Evolutionary conservation across 1,140 invertebrate genomes (phyloP), one percentile per base, ranked within the genome.

Genomic region (Heliconius hermathena): DNA sequence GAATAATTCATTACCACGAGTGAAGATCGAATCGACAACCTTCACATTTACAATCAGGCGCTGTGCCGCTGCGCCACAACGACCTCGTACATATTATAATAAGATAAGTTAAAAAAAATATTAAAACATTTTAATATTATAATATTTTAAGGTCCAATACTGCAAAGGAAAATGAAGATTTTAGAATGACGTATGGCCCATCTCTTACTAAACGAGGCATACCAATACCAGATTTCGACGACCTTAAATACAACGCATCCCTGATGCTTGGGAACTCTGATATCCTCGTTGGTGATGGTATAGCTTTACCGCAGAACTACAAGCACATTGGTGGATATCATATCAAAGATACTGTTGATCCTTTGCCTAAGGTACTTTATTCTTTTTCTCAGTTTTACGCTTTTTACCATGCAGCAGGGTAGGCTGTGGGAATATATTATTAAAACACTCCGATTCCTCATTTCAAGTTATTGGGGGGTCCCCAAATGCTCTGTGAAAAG

Each of bases 311-410:
- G 1, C 84, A 87, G n/a, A 88, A 79, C 33, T 87, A 84, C 33
- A 89, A 85, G 36, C 76, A 83, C 1, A 78, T 90, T 73, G 89
- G 84, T 20, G 89, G 89, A 66, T 90, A 85, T 66, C 86, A 90
- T 57, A 89, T 95, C 70, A 74, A 76, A n/a, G 73, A 79, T 9
- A 29, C 38, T 11, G 57, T 52, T 29, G 73, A 80, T 36, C 81
- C 84, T 16, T 74, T 84, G 38, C 79, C 84, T 41, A 71, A 85
- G 75, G 80, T 83, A 81, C 5, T 74, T 8, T 36, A 13, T 22
- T 33, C 2, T 52, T 38, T 71, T 66, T 66, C 22, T 66, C 20
- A 1, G 22, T 22, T 66, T 16, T 22, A 66, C 57, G n/a, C 22
- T 4, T 0, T 16, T 11, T 66, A 8, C 11, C 22, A n/a, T 13